Evolutionary conservation across 2,113 vertebrate genomes (phyloP).

Genomic region (Gyps fulvus): DNA sequence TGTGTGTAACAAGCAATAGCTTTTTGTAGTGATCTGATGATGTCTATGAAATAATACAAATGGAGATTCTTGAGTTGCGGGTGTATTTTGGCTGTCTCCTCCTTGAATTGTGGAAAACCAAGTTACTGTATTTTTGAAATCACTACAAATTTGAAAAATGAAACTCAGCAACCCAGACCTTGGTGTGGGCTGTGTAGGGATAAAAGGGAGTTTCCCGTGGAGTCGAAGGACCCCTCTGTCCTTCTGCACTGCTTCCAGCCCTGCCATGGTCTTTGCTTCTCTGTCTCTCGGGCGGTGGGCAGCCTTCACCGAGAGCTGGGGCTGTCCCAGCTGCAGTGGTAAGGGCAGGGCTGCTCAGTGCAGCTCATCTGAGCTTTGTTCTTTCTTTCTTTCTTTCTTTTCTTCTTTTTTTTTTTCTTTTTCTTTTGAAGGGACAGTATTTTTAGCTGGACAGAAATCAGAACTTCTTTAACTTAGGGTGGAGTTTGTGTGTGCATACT

Average conservation of each 20-base stretch:
- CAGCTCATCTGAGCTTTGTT: neutral
- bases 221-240: neutral
- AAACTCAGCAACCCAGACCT: neutral
- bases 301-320: neutral
- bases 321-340: neutral
- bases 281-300: neutral
- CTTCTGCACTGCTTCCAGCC: neutral
- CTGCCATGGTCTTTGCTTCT: neutral
- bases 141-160: neutral
- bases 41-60: neutral
- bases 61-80: neutral
- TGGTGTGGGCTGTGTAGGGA: neutral
- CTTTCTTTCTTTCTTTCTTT: too few species aligned
- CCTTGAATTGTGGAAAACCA: neutral
- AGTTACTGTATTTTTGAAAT: neutral
- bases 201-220: neutral
- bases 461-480: neutral
- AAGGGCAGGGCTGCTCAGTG: neutral
- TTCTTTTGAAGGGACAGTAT: neutral
- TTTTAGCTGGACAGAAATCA: neutral
- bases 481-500: neutral
- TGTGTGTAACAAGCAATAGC: neutral
- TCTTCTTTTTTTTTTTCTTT: fast-evolving
- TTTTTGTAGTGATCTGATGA: neutral
- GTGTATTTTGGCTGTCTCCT: neutral